Evolutionary conservation across 2,113 vertebrate species (phyloP).

Genomic region (Petromus typicus): DNA sequence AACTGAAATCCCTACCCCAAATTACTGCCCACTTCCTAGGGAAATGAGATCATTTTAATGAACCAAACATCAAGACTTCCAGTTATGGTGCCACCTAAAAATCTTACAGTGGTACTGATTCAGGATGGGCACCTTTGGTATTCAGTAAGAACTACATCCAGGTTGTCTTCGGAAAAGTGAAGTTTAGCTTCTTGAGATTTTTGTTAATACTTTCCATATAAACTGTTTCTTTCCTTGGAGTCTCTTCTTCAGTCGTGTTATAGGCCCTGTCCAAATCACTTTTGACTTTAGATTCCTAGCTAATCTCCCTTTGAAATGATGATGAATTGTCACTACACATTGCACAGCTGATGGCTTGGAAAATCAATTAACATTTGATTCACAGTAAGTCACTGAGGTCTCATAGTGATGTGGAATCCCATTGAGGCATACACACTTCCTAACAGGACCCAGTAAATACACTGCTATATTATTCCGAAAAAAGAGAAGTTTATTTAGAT

Average conservation of each 20-base stretch:
- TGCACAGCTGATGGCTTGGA: neutral
- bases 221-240: neutral
- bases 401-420: neutral
- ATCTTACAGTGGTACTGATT: neutral
- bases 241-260: neutral
- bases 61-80: neutral
- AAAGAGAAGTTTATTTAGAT: neutral
- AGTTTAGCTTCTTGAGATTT: neutral
- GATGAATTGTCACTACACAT: neutral
- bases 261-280: neutral
- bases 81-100: neutral
- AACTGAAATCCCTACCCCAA: neutral
- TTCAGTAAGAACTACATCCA: neutral
- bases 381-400: neutral
- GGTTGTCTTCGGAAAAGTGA: neutral
- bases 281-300: neutral
- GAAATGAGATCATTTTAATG: neutral
- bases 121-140: too few species aligned
- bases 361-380: neutral
- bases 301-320: neutral
- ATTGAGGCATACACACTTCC: neutral
- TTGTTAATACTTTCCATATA: neutral
- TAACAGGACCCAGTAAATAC: neutral
- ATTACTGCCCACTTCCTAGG: neutral
- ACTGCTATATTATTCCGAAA: neutral